A percentile compares a stretch with the other conserved stretches of the same genome.
Evolutionary conservation across 92 coral and sea anemone species (phyloP).

Genomic region (Isaurus tuberculatus): DNA sequence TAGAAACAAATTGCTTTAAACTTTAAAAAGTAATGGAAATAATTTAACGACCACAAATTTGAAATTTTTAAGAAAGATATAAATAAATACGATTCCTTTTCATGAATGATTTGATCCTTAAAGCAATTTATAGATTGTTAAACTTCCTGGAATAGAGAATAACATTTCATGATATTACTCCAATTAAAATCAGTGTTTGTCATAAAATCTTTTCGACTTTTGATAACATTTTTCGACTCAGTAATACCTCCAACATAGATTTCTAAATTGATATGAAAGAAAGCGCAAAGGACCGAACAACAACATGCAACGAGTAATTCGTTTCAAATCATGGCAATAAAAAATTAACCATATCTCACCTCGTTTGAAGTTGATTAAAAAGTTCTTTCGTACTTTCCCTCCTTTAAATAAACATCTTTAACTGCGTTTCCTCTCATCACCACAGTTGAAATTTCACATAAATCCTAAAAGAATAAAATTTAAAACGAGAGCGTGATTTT

Average conservation of each 20-base stretch:
- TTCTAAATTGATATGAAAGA: conserved; percentile 1
- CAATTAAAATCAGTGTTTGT: conserved; percentile 16
- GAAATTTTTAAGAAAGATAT: background rate
- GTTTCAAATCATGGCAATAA: too few relatives aligned
- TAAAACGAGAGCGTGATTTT: background rate
- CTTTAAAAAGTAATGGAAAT: background rate
- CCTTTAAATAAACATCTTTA: too few relatives aligned
- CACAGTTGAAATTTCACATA: too few relatives aligned
- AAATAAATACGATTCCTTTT: background rate
- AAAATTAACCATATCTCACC: background rate
- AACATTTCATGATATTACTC: background rate
- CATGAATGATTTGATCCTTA: background rate
- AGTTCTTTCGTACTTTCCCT: too few relatives aligned
- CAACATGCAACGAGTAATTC: too few relatives aligned
- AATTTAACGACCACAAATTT: background rate
- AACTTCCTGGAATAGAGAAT: conserved; percentile 12
- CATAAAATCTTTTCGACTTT: conserved; percentile 21
- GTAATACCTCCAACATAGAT: conserved; percentile 2
- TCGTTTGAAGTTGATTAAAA: background rate
- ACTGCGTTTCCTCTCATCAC: too few relatives aligned
- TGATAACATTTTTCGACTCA: background rate
- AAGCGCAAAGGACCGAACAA: background rate
- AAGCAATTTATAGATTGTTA: background rate
- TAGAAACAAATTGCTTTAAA: background rate
- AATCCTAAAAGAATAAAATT: too few relatives aligned